Conservation (phyloP, 2,888 invertebrate species). For the Cantharis nigra region DNA sequence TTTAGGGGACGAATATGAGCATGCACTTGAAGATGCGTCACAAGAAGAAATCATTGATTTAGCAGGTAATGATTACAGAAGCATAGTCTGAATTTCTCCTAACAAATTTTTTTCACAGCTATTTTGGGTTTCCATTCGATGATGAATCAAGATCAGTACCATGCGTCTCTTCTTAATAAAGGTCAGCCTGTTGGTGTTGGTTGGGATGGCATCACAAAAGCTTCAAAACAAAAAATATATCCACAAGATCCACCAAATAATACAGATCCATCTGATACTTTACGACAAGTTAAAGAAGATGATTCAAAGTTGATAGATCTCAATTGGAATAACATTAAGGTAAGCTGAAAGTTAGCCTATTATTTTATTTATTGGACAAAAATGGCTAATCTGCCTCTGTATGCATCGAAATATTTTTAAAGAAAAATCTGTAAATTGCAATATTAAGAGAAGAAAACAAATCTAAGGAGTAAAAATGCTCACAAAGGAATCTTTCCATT, state of each 20-base stretch:
- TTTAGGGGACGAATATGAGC: slow-evolving; percentile 92
- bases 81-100: not conserved
- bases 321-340: slow-evolving; percentile 99
- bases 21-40: slow-evolving; percentile 83
- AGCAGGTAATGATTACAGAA: slow-evolving; percentile 67
- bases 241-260: slow-evolving; percentile 96
- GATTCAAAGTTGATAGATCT: slow-evolving; percentile 86
- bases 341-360: slow-evolving; percentile 87
- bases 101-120: slow-evolving; percentile 61
- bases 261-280: slow-evolving; percentile 93
- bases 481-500: too few species aligned
- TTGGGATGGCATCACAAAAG: slow-evolving; percentile 95
- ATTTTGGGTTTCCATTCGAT: slow-evolving; percentile 99
- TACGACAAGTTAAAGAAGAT: slow-evolving; percentile 88
- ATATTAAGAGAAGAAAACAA: too few species aligned
- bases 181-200: slow-evolving; percentile 88
- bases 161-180: slow-evolving; percentile 92
- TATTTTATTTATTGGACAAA: not conserved
- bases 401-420: too few species aligned
- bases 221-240: slow-evolving; percentile 85
- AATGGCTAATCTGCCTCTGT: too few species aligned
- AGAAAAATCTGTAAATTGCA: too few species aligned
- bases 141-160: slow-evolving; percentile 99
- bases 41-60: slow-evolving; percentile 98
- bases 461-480: too few species aligned